phyloP scores from a whole-genome alignment of 2,113 vertebrate genomes.

The Merops nubicus region DNA sequence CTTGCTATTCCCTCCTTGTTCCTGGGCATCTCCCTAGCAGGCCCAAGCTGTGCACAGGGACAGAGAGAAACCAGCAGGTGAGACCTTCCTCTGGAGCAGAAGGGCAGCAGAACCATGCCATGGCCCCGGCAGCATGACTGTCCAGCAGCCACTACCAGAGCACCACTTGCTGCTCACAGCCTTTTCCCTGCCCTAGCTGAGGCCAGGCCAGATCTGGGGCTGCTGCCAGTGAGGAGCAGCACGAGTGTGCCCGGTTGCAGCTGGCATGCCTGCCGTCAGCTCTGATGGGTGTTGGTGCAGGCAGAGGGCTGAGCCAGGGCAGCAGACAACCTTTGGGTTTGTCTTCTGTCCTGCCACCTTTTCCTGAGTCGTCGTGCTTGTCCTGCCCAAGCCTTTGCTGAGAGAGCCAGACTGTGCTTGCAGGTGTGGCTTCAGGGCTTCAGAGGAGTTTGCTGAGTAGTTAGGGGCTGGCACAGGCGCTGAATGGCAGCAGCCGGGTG shows the following conservation, averaged over 20 bases:
- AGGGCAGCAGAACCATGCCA: rapidly evolving
- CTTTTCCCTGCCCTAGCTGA: neutral
- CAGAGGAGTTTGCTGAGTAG: neutral
- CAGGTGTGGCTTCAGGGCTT: neutral
- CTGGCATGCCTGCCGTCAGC: neutral
- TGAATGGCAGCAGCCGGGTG: neutral
- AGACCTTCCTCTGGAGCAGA: neutral
- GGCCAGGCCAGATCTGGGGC: neutral
- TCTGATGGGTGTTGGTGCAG: neutral
- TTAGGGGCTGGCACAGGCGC: neutral
- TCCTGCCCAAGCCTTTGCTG: neutral
- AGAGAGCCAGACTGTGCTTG: too few relatives aligned
- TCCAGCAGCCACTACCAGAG: neutral
- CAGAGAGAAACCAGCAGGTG: neutral
- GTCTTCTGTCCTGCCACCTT: too few relatives aligned
- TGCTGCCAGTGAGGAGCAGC: neutral
- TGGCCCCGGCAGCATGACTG: neutral
- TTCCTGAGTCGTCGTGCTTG: neutral
- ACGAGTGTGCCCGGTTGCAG: neutral
- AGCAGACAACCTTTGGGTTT: neutral
- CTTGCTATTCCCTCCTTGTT: neutral
- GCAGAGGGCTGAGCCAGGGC: neutral
- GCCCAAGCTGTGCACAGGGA: neutral
- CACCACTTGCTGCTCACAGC: rapidly evolving
- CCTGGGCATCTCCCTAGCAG: neutral